Evolutionary conservation across 2,797 vertebrate genomes (phyloP).

Genomic region (Jordanella pulchra): DNA sequence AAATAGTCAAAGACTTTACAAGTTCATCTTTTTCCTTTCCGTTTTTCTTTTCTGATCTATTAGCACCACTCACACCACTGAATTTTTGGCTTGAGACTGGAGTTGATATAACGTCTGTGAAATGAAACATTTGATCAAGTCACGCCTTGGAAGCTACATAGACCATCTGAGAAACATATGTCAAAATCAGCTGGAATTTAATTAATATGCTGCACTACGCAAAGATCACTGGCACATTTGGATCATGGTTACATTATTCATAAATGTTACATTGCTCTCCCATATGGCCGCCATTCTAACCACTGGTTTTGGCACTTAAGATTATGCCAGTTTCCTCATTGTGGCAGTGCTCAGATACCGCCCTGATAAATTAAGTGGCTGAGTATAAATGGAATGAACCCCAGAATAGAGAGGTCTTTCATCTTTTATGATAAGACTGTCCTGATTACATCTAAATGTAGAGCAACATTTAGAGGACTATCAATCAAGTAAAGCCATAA

Average conservation of each 20-base stretch:
- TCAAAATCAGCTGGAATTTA: slow-evolving; percentile 56
- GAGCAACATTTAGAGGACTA: slow-evolving; percentile 82
- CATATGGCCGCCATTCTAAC: slow-evolving; percentile 42
- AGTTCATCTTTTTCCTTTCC: neutral
- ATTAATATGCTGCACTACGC: slow-evolving; percentile 48
- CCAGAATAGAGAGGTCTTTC: slow-evolving; percentile 84
- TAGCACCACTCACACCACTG: neutral
- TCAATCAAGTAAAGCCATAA: slow-evolving; percentile 75
- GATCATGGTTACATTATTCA: slow-evolving; percentile 56
- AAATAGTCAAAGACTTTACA: neutral
- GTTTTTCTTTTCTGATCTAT: neutral
- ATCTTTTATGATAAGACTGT: slow-evolving; percentile 83
- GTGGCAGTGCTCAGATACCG: slow-evolving; percentile 56
- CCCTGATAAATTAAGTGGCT: slow-evolving; percentile 78
- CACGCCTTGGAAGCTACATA: slow-evolving; percentile 49
- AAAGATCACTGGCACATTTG: slow-evolving; percentile 43
- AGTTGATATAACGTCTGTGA: slow-evolving; percentile 41
- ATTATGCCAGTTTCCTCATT: slow-evolving; percentile 53
- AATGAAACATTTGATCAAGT: slow-evolving; percentile 65
- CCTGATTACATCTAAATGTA: slow-evolving; percentile 87
- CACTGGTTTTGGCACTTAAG: slow-evolving; percentile 44
- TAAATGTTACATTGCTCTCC: slow-evolving; percentile 60
- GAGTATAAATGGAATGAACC: slow-evolving; percentile 80
- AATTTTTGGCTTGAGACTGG: slow-evolving; percentile 10
- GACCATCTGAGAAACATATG: slow-evolving; percentile 45